These are phyloP conservation scores for Momotus momota DNA, from an alignment of 2,797 vertebrate species.

Conservation along the genomic window DNA sequence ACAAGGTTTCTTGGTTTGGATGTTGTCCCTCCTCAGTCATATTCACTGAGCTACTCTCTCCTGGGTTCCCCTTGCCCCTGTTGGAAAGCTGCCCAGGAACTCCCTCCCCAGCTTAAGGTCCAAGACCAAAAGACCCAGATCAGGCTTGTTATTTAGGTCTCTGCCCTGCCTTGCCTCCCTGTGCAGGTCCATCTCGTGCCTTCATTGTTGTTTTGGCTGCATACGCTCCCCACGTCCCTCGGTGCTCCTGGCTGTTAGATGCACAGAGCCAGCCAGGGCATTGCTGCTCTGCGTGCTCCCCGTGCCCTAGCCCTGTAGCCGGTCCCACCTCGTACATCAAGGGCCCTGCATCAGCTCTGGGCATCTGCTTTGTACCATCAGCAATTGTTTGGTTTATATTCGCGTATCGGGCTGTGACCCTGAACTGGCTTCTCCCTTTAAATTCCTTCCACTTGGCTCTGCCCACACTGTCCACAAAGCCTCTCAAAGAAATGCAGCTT, in stretches of 20 bases:
- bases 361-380: slow-evolving; percentile 4
- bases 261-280: accelerated
- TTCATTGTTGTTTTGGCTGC: background rate
- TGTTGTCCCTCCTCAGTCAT: background rate
- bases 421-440: slow-evolving; percentile 67
- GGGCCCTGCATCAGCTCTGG: accelerated
- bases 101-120: background rate
- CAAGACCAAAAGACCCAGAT: background rate
- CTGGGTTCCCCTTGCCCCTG: background rate
- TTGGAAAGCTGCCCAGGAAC: background rate
- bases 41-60: background rate
- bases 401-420: slow-evolving; percentile 14
- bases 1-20: background rate
- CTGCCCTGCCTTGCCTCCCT: background rate
- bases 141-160: background rate
- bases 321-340: background rate
- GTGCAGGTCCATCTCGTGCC: background rate
- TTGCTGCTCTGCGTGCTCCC: background rate
- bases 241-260: background rate
- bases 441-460: slow-evolving; percentile 71
- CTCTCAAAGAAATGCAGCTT: slow-evolving; percentile 45
- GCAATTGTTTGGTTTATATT: slow-evolving; percentile 44
- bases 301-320: background rate
- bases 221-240: accelerated
- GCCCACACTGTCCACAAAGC: slow-evolving; percentile 69